Percentiles rank a stretch among this genome's conserved stretches.
phyloP scores from a whole-genome alignment of 2,888 invertebrate genomes.

The Drosophila macrothrix region DNA sequence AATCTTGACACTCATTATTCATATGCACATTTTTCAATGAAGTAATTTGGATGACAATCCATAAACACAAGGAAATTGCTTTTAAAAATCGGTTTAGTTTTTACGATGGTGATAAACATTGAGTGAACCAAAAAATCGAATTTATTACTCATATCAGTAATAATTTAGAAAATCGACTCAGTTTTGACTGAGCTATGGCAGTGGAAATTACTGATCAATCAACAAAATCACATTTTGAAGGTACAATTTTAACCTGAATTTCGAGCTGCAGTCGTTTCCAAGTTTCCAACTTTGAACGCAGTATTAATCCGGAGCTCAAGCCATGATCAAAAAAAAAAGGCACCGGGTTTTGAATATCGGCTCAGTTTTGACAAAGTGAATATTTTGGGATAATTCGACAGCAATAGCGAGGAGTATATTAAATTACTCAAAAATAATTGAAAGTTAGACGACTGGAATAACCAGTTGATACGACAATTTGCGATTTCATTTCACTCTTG shows the following conservation, averaged over 20 bases:
- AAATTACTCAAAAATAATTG: constrained; percentile 55
- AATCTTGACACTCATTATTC: constrained; percentile 50
- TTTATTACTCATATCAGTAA: not conserved
- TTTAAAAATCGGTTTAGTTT: not conserved
- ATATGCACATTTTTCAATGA: constrained; percentile 34
- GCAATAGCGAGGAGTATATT: constrained; percentile 25
- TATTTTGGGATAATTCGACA: constrained; percentile 45
- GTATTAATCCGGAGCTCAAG: not conserved
- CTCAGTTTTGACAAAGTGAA: not conserved
- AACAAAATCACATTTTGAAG: not conserved
- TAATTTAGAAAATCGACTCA: not conserved
- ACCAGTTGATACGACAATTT: constrained; percentile 65
- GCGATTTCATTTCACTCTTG: constrained; percentile 46
- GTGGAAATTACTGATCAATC: not conserved
- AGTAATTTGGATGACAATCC: not conserved
- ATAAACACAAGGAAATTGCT: not conserved
- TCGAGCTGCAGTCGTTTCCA: not conserved
- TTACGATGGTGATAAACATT: not conserved
- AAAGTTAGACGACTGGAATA: constrained; percentile 63
- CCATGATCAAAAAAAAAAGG: not conserved
- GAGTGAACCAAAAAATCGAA: not conserved
- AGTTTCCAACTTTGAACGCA: not conserved
- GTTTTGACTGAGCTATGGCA: not conserved
- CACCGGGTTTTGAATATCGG: not conserved
- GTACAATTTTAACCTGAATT: not conserved